These are phyloP conservation scores for Nibea coibor DNA, from an alignment of 2,113 vertebrate species.

Conservation along the genomic window DNA sequence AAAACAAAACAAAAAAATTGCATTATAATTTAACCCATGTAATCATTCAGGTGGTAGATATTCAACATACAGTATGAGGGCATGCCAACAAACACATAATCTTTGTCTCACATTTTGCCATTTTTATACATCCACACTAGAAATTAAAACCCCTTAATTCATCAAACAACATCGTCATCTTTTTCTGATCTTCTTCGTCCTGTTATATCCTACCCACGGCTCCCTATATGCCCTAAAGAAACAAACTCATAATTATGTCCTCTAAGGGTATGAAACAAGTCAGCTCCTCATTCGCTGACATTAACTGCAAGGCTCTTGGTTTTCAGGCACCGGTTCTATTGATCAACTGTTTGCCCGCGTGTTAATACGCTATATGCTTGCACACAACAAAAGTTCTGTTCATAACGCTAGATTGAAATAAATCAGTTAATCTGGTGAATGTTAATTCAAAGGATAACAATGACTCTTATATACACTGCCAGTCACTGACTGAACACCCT, in stretches of 20 bases:
- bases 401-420: slow-evolving; percentile 31
- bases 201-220: slow-evolving; percentile 28
- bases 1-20: slow-evolving; percentile 63
- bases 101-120: slow-evolving; percentile 42
- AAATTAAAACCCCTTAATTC: slow-evolving; percentile 53
- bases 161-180: slow-evolving; percentile 23
- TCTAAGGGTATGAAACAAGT: slow-evolving; percentile 46
- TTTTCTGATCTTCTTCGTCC: slow-evolving; percentile 12
- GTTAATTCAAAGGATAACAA: slow-evolving; percentile 29
- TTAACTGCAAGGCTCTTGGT: slow-evolving; percentile 67
- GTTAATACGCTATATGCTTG: slow-evolving; percentile 36
- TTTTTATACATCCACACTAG: slow-evolving; percentile 33
- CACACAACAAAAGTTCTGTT: slow-evolving; percentile 36
- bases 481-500: slow-evolving; percentile 41
- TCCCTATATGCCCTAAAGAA: slow-evolving; percentile 24
- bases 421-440: slow-evolving; percentile 27
- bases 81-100: slow-evolving; percentile 64
- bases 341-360: slow-evolving; percentile 42
- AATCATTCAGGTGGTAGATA: slow-evolving; percentile 61
- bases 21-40: slow-evolving; percentile 68
- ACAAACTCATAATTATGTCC: slow-evolving; percentile 38
- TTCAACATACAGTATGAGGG: slow-evolving; percentile 58
- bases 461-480: slow-evolving; percentile 26
- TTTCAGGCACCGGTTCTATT: slow-evolving; percentile 69
- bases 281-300: slow-evolving; percentile 25